These are phyloP conservation scores for Enteromius paludinosus DNA, from an alignment of 2,797 vertebrate genomes.

Conservation along the genomic window DNA sequence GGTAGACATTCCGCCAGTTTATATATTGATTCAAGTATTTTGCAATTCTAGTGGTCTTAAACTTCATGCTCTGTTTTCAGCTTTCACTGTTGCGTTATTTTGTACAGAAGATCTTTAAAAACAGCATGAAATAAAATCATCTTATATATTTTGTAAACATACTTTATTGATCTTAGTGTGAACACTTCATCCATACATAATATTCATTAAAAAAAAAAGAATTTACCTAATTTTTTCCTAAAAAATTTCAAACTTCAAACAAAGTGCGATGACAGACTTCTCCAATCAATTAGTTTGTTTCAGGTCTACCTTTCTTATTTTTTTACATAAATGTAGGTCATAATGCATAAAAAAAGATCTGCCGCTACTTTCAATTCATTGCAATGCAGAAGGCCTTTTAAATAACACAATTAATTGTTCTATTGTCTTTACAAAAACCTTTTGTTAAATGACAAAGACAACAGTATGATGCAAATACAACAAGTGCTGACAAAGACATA, in stretches of 20 bases:
- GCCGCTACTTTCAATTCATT: not conserved
- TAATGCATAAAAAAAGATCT: not conserved
- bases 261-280: not conserved
- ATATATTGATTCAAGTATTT: constrained; percentile 62
- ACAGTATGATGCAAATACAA: not conserved
- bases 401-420: not conserved
- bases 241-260: not conserved
- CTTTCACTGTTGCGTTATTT: not conserved
- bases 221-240: not conserved
- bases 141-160: not conserved
- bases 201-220: not conserved
- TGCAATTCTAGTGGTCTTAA: constrained; percentile 50
- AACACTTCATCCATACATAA: not conserved
- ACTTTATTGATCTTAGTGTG: not conserved
- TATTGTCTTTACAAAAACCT: not conserved
- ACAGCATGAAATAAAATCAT: not conserved
- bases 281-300: not conserved
- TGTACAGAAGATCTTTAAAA: not conserved
- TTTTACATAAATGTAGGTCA: not conserved
- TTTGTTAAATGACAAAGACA: not conserved
- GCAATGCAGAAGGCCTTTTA: not conserved
- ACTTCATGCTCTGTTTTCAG: not conserved
- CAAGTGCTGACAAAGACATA: not conserved
- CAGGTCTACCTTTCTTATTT: not conserved
- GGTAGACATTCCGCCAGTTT: constrained; percentile 40